Evolutionary conservation across 1,140 invertebrate genomes (phyloP), one percentile per base, ranked within the genome.

Genomic region (Micrasema minimum): DNA sequence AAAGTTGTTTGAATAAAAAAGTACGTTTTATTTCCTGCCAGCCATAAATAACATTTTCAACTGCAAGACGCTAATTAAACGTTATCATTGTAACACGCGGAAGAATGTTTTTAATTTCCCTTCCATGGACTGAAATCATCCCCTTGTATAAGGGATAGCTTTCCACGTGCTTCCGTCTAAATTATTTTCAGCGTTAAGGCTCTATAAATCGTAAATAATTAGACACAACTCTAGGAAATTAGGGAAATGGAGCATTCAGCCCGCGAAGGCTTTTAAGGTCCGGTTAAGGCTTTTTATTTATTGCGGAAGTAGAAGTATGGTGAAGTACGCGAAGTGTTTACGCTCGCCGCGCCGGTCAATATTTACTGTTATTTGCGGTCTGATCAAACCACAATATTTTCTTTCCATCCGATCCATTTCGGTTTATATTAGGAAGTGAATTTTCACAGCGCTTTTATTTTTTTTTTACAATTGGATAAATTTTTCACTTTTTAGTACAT

Each of bases 181-280:
- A 74, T 74, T 74, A 74, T 74, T 74, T 74, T 71, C 69, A 31
- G 51, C 48, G 68, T 74, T 70, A 64, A 64, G 57, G 73, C 69
- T 69, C 73, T 72, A 75, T 75, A 75, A 75, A 75, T 75, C 73
- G 73, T 75, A 72, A 75, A 75, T 75, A 75, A 75, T 75, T 75
- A 75, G 73, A 75, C 73, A 75, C 66, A 69, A 66, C 59, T 72
- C 69, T 41, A 61, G 23, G 64, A 72, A 72, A 75, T 75, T 75
- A 75, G 69, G 73, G 73, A 75, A 69, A 66, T 71, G 66, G 71
- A 38, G 55, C 66, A 53, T 64, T 57, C 68, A 45, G 57, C 37
- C 41, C 43, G 37, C 35, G 35, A 57, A 53, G 50, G 45, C 65
- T 67, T 66, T 45, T 37, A 53, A 69, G 51, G 66, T 14, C 66